Evolutionary conservation across 2,888 invertebrate species (phyloP).

Genomic region (Diabrotica balteata): DNA sequence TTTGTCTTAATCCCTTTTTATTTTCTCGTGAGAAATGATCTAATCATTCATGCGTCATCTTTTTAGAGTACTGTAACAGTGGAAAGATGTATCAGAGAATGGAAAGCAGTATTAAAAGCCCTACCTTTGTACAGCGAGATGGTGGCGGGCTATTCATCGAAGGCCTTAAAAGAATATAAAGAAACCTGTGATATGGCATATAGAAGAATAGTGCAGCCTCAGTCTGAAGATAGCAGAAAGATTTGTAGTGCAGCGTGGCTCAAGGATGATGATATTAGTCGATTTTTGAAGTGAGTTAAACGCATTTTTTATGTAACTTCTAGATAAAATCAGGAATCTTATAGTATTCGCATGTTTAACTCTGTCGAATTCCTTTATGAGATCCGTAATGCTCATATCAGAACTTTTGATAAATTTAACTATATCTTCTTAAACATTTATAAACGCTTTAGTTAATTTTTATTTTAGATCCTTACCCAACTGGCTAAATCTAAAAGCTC

Average conservation of each 20-base stretch:
- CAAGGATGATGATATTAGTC: slow-evolving; percentile 92
- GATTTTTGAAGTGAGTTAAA: slow-evolving; percentile 79
- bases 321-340: no score
- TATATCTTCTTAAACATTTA: no score
- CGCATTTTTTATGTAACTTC: no score
- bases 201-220: slow-evolving; percentile 77
- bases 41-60: neutral
- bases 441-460: neutral
- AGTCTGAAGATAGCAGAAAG: slow-evolving; percentile 73
- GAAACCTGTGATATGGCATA: slow-evolving; percentile 79
- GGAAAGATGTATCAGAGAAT: slow-evolving; percentile 71
- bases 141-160: slow-evolving; percentile 75
- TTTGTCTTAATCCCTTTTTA: no score
- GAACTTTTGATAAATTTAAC: no score
- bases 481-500: slow-evolving; percentile 72
- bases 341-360: no score
- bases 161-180: slow-evolving; percentile 74
- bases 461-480: slow-evolving; percentile 76
- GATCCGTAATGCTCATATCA: no score
- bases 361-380: no score
- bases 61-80: slow-evolving; percentile 76
- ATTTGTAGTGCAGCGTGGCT: slow-evolving; percentile 89
- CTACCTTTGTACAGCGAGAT: slow-evolving; percentile 78
- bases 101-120: slow-evolving; percentile 72
- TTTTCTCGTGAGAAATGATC: no score